Conservation (phyloP, 2,113 vertebrate genomes). For the Dicaeum eximium region DNA sequence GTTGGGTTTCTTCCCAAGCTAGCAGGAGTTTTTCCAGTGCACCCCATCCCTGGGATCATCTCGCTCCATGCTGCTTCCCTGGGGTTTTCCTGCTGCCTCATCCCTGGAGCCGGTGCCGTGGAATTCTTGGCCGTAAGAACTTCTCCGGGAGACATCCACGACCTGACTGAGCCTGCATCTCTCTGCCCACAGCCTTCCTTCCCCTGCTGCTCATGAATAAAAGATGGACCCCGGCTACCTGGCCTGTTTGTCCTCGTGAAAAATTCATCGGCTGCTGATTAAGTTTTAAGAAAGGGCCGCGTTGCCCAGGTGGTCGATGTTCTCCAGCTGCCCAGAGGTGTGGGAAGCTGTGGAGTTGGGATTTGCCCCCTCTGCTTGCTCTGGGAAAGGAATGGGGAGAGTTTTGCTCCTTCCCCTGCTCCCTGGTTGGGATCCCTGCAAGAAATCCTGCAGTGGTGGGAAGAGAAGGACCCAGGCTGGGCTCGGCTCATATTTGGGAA, state of each 20-base stretch:
- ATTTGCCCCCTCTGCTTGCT: background rate
- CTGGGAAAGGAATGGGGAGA: background rate
- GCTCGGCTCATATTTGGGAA: background rate
- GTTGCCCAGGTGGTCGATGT: background rate
- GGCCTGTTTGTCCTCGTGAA: conserved; percentile 64
- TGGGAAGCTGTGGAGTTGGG: rapidly evolving
- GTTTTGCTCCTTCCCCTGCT: background rate
- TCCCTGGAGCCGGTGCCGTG: rapidly evolving
- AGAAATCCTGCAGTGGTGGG: background rate
- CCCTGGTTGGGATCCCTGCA: background rate
- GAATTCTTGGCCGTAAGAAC: background rate
- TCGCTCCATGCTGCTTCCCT: rapidly evolving
- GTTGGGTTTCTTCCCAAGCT: background rate
- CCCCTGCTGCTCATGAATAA: conserved; percentile 40
- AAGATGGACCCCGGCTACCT: conserved; percentile 39
- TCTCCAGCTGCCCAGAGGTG: background rate
- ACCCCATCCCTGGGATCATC: background rate
- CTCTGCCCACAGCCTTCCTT: background rate
- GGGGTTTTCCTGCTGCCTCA: background rate
- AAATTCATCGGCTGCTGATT: conserved; percentile 59
- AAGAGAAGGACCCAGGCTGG: background rate
- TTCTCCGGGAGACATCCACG: background rate
- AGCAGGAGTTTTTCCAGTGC: background rate
- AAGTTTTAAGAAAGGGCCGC: conserved; percentile 55
- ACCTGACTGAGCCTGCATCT: background rate